A percentile compares a stretch with the other conserved stretches of the same genome.
Evolutionary conservation across 2,113 vertebrate species (phyloP).

Genomic region (Oenanthe oenanthe): DNA sequence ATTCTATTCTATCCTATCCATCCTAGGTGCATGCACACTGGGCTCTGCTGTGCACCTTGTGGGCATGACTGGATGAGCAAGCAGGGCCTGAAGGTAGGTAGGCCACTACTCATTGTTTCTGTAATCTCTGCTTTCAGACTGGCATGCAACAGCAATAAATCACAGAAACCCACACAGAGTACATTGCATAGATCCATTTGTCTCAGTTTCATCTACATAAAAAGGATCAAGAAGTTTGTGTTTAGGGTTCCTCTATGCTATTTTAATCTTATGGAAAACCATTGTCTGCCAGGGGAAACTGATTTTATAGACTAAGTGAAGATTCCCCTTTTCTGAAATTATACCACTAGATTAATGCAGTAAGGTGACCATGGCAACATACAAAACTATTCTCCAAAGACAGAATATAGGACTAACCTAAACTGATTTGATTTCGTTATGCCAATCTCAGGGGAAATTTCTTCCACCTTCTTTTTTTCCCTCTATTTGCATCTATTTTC

Average conservation of each 20-base stretch:
- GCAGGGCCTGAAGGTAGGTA: not conserved
- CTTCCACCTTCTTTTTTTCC: not conserved
- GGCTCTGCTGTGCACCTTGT: not conserved
- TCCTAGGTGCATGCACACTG: not conserved
- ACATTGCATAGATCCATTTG: not conserved
- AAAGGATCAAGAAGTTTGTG: not conserved
- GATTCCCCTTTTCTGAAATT: constrained; percentile 41
- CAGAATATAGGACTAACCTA: not conserved
- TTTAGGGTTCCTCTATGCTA: not conserved
- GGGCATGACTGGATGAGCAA: fast-evolving
- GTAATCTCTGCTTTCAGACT: not conserved
- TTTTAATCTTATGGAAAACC: constrained; percentile 12
- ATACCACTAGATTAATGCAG: constrained; percentile 4
- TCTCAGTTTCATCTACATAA: not conserved
- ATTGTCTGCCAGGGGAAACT: not conserved
- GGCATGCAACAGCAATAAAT: not conserved
- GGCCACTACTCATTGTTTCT: not conserved
- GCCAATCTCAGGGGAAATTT: constrained; percentile 39
- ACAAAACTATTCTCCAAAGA: constrained; percentile 8
- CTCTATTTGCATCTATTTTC: not conserved
- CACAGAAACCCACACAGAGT: not conserved
- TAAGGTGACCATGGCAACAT: constrained; percentile 32
- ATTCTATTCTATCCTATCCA: not conserved
- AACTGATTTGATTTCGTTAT: constrained; percentile 47
- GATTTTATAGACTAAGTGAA: constrained; percentile 20